Evolutionary conservation across 2,113 vertebrate species (phyloP), one percentile per base, ranked within the genome.

Genomic region (Leptocoma aspasia): DNA sequence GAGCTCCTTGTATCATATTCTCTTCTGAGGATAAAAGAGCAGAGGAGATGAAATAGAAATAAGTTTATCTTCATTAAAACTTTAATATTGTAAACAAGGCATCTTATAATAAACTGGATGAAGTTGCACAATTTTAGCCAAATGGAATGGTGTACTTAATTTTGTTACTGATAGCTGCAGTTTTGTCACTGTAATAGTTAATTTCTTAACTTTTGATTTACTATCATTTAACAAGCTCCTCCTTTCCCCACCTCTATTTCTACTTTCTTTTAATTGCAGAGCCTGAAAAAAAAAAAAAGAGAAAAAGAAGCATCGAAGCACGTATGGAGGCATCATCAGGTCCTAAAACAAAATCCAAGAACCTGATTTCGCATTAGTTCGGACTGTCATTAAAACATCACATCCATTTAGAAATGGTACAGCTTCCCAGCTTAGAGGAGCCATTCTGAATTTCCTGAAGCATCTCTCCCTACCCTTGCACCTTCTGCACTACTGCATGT

Each of bases 141-240:
- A 73, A 65, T 5, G 2, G 28, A 90, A 79, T 10, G 5, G 24
- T 42, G 16, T 23, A 72, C 50, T 50, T 60, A 35, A 64, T 61
- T 81, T 68, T 68, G 8, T 47, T 75, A 84, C 7, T 10, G 12
- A 73, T 49, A 76, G 13, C 24, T 87, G 42, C 9, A 26, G 45
- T 82, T 86, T 89, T 92, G 59, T 63, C 27, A 77, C 30, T 57
- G 28, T 35, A 95, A 22, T 19, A 88, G 45, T 91, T 82, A 76
- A 89, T 63, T 89, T 82, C 15, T 79, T 72, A 76, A 56, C n/a
- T 84, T 86, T 57, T 72, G 12, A 75, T 89, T 68, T 76, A 75
- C 10, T 17, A 66, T 30, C 1, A 72, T 61, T 76, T 71, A 76
- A 68, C 16, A 57, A 92, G 6, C 1, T 70, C 52, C 47, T 63